These are phyloP conservation scores for Protonibea diacanthus DNA, from an alignment of 2,797 vertebrate species.

Conservation along the genomic window DNA sequence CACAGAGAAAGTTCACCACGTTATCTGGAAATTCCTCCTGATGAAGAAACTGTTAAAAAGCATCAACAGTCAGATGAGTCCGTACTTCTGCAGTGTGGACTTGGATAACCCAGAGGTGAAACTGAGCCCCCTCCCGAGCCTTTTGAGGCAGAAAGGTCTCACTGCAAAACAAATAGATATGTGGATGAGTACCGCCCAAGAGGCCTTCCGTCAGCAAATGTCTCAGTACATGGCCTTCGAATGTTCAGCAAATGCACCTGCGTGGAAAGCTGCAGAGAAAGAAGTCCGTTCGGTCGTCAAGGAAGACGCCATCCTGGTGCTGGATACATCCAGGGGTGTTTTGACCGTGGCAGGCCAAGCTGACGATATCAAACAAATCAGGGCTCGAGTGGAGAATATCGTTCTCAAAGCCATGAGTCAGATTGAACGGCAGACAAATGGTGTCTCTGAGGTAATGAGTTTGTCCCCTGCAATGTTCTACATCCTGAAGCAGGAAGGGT, in stretches of 20 bases:
- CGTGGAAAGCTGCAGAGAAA: constrained; percentile 83
- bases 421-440: constrained; percentile 79
- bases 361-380: constrained; percentile 69
- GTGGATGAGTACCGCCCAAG: constrained; percentile 80
- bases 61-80: constrained; percentile 83
- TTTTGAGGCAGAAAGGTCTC: constrained; percentile 78
- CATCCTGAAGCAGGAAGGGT: constrained; percentile 80
- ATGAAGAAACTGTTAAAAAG: constrained; percentile 62
- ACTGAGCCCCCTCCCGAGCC: constrained; percentile 80
- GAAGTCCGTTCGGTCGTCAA: constrained; percentile 59
- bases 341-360: constrained; percentile 83
- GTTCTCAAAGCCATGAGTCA: constrained; percentile 66
- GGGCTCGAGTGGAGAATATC: constrained; percentile 69
- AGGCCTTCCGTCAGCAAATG: constrained; percentile 73
- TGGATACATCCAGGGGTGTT: constrained; percentile 49
- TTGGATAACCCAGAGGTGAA: constrained; percentile 74
- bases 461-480: constrained; percentile 75
- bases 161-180: constrained; percentile 64
- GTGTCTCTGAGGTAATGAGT: constrained; percentile 65
- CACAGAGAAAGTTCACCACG: constrained; percentile 72
- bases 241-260: constrained; percentile 13
- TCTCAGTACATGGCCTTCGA: constrained; percentile 79
- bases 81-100: constrained; percentile 79
- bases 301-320: constrained; percentile 68
- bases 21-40: constrained; percentile 84